Evolutionary conservation across 2,888 invertebrate species (phyloP), one percentile per base, ranked within the genome.

Genomic region (Actias luna): DNA sequence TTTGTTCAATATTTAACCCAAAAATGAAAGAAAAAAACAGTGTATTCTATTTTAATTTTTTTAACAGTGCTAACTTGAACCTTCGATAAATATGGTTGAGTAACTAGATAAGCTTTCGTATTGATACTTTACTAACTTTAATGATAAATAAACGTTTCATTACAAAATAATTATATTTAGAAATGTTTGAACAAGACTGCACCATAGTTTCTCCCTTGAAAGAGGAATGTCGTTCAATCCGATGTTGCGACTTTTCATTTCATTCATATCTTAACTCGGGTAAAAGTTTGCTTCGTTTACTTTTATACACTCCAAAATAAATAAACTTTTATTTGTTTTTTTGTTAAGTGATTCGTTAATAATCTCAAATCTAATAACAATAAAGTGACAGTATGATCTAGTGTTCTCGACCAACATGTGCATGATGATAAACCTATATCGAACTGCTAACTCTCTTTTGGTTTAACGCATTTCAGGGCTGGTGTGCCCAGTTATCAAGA

Each of bases 201-300:
- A 50, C 46, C 25, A 50, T 50, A 50, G 10, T 50, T 50, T 50
- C 46, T 50, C 46, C 25, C 46, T 50, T 50, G 46, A 25, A 12
- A 50, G 10, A 22, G 46, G 46, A 50, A 50, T 50, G 46, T 16
- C 25, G 46, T 50, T 16, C 22, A 22, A 3, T 50, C 25, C 46
- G 46, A 50, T 25, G 46, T 50, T 50, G 46, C 46, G 46, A 50
- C 46, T 50, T 50, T 50, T 50, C 46, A 50, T 50, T 50, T 50
- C 46, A 50, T 50, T 50, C 46, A 50, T 50, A 12, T 25, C 22
- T 50, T 50, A 50, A 22, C 25, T 50, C 46, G 22, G 25, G 12
- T 22, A 25, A 50, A 50, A 50, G 25, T 12, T 50, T 50, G 46
- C 22, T 50, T 10, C 22, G 12, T 25, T 50, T 50, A 50, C 46